These are phyloP conservation scores for Sylvia atricapilla DNA, from an alignment of 2,113 vertebrate genomes.

Conservation along the genomic window DNA sequence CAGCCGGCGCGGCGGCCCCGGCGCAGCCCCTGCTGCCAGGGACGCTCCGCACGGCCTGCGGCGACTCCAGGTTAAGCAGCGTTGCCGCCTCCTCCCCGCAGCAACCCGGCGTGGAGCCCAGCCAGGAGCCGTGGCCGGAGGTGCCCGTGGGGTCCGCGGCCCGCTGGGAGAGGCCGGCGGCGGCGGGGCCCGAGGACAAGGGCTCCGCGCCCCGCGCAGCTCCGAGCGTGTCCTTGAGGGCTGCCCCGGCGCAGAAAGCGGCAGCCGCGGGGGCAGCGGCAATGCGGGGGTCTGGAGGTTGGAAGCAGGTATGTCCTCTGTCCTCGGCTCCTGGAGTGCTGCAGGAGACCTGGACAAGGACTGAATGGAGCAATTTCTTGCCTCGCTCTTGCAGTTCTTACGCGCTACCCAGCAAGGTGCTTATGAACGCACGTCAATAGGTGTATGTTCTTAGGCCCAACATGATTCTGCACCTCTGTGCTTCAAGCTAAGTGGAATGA, in stretches of 20 bases:
- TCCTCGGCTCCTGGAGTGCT: neutral
- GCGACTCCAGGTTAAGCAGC: neutral
- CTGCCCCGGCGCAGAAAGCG: too few species aligned
- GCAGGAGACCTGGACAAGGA: neutral
- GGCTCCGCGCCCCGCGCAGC: neutral
- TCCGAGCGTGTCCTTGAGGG: neutral
- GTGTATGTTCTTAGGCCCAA: neutral
- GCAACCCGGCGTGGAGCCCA: neutral
- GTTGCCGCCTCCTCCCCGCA: neutral
- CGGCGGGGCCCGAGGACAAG: neutral
- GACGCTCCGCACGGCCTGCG: neutral
- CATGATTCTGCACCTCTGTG: neutral
- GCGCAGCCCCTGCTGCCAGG: neutral
- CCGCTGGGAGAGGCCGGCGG: neutral
- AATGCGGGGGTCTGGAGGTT: neutral
- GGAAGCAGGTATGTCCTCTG: neutral
- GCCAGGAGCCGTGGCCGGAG: neutral
- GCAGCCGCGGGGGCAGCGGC: neutral
- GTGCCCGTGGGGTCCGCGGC: neutral
- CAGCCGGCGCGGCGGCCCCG: neutral
- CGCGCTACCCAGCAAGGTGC: neutral
- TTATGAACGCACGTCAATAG: accelerated
- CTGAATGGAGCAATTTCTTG: neutral
- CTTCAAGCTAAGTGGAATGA: neutral
- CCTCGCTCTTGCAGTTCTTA: neutral